Evolutionary conservation across 1,140 invertebrate genomes (phyloP), one percentile per base, ranked within the genome.

Genomic region (Araneus ventricosus): DNA sequence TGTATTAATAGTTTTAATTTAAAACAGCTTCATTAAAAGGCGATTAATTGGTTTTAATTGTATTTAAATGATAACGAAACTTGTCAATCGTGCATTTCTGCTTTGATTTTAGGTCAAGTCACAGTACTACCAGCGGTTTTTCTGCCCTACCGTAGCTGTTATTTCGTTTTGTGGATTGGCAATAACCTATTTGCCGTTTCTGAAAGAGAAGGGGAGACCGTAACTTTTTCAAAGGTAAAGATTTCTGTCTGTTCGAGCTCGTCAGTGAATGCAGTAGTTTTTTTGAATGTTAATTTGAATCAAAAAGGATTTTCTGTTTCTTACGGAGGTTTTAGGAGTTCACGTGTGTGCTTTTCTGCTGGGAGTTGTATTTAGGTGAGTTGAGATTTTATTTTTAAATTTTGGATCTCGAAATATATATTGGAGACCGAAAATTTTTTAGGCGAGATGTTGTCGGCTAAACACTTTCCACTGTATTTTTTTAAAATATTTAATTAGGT

Each of bases 101-200:
- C 10, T 27, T 70, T 34, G 67, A 30, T 75, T 75, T 20, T 10
- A 75, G 70, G 20, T 75, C 70, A 75, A 37, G 70, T 75, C 70
- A 75, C 70, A 24, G 17, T 84, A 30, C 39, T 57, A 3, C 14
- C n/a, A 57, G 34, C 24, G 20, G 41, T 84, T 84, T 52, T 52
- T 84, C 41, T 67, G 82, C 17, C n/a, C n/a, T 45, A 4, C 24
- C 30, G 45, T 52, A 84, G 41, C 27, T 27, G 82, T 57, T 84
- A 52, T 84, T 84, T 52, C 10, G 30, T n/a, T 52, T 45, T 27
- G 8, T 34, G 45, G n/a, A 27, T 20, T 84, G 82, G 82, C 82
- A 84, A 84, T 84, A 57, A 84, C 82, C 39, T 84, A 84, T n/a
- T 84, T 57, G 82, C 82, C 82, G 82, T 84, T 75, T 75, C 82